Percentiles rank a stretch among this genome's conserved stretches.
These are phyloP conservation scores for Eleutherodactylus coqui DNA, from an alignment of 2,797 vertebrate species.

Conservation along the genomic window DNA sequence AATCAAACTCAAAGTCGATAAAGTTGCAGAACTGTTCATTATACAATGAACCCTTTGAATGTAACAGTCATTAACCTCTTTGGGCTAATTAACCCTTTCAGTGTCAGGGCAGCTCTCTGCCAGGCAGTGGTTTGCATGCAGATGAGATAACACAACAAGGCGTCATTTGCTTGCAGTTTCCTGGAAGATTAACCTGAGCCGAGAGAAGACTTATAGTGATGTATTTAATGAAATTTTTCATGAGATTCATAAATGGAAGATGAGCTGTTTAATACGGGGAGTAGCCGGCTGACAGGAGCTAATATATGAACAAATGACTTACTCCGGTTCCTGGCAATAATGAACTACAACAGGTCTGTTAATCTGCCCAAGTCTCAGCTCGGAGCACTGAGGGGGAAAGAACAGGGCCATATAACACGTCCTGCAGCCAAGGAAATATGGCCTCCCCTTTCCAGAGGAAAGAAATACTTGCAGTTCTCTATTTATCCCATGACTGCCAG, in stretches of 20 bases:
- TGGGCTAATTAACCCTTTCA: conserved; percentile 5
- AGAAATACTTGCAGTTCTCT: neutral
- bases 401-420: neutral
- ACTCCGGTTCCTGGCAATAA: neutral
- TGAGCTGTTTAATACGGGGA: conserved; percentile 42
- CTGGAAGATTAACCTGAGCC: conserved; percentile 41
- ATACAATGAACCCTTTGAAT: neutral
- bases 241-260: conserved; percentile 38
- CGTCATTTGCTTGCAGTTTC: conserved; percentile 17
- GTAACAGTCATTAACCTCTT: neutral
- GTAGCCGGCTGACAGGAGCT: conserved; percentile 29
- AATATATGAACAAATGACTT: conserved; percentile 48
- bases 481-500: neutral
- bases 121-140: neutral
- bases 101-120: neutral
- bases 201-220: conserved; percentile 14
- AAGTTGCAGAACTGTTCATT: neutral
- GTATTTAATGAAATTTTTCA: conserved; percentile 45
- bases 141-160: conserved; percentile 11
- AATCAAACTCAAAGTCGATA: neutral
- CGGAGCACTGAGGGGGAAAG: neutral
- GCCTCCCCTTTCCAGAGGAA: neutral
- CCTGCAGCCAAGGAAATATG: neutral
- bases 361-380: neutral
- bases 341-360: neutral